Base-by-base conservation (phyloP, 2,113 vertebrate species). In the Pachycephala philippinensis region DNA sequence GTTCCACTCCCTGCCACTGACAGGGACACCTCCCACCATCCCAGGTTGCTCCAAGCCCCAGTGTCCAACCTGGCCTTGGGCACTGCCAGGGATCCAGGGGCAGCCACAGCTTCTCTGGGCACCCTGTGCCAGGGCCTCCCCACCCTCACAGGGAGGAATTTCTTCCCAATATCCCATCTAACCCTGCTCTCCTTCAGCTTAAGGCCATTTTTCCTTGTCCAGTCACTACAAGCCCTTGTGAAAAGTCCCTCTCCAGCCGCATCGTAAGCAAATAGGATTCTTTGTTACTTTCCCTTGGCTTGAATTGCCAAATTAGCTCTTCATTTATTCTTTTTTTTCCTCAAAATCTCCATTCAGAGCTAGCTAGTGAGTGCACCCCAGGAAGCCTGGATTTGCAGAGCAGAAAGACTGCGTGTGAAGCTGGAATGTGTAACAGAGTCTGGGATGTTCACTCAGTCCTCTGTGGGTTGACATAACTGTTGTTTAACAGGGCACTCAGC, bases 401-500 rank as follows among this genome's bases (percentile, higher is more conserved):
- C 49, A 52, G 68, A 47, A 63, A 57, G 59, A 4, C 70, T 68
- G 49, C 33, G 3, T 4, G 23, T 53, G 77, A 60, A 71, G 40
- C 65, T 80, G 50, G 49, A 72, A 85, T 30, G 49, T 13, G 31
- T 44, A 12, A 33, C 10, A 22, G 18, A 40, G 44, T 12, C 45
- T 31, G 69, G 61, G 74, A 65, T 79, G 74, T 42, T 94, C 87
- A 28, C 44, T 27, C 49, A 89, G 65, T 64, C 53, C 68, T 87
- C 72, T 60, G 78, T 23, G 83, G 74, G 47, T 45, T 86, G 65
- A 69, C 70, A 18, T 30, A 61, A 45, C 22, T 30, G 11, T 27
- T 90, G 35, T 84, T 95, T 89, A 87, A 91, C 61, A 65, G 81
- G 57, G 42, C 50, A 79, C 45, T 57, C n/a, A 15, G 70, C 57